Evolutionary conservation across 2,113 vertebrate species (phyloP).

Genomic region (Todiramphus saurophagus): DNA sequence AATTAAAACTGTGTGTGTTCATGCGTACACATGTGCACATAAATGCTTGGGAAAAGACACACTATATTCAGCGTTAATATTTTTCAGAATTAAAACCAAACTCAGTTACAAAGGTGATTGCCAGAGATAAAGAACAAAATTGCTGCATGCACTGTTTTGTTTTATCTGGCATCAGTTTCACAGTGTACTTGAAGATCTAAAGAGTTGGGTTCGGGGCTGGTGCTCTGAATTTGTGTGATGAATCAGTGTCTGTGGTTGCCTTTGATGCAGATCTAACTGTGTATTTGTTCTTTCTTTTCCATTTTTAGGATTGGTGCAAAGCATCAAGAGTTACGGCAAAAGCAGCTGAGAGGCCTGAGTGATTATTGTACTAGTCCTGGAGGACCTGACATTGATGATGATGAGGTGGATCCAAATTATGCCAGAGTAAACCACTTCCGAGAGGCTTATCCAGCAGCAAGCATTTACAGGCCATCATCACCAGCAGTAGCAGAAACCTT

Average conservation of each 20-base stretch:
- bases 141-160: background rate
- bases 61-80: background rate
- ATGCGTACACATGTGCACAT: background rate
- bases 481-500: constrained; percentile 62
- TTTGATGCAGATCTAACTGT: background rate
- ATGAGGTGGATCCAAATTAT: constrained; percentile 94
- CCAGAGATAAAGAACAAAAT: background rate
- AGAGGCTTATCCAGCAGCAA: constrained; percentile 70
- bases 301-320: constrained; percentile 84
- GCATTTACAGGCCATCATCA: constrained; percentile 74
- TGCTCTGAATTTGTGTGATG: background rate
- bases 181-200: background rate
- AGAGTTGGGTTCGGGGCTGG: background rate
- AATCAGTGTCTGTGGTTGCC: background rate
- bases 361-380: constrained; percentile 58
- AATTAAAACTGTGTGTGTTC: background rate
- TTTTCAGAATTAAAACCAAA: background rate
- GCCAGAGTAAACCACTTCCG: constrained; percentile 92
- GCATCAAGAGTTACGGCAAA: constrained; percentile 88
- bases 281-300: constrained; percentile 27
- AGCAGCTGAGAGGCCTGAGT: constrained; percentile 73
- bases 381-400: constrained; percentile 88
- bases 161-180: background rate
- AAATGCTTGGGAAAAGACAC: background rate
- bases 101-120: background rate